A percentile compares a stretch with the other conserved stretches of the same genome.
Evolutionary conservation across 2,113 vertebrate genomes (phyloP).

Genomic region (Pleuronectes platessa): DNA sequence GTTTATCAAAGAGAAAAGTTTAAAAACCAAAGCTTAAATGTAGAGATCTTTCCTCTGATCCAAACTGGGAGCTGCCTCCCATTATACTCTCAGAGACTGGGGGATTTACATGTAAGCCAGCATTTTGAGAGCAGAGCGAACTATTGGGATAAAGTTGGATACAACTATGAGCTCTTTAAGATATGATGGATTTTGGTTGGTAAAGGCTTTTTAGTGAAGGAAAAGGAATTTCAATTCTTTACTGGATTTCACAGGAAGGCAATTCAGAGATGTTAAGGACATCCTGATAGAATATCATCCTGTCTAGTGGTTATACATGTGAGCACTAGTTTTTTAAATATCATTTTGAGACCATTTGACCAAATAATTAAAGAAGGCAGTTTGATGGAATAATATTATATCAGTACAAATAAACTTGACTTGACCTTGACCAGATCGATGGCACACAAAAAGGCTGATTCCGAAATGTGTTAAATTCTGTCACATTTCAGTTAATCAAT

Average conservation of each 20-base stretch:
- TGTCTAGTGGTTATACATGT: too few relatives aligned
- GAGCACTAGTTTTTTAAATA: neutral
- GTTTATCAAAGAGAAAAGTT: neutral
- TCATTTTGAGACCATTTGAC: neutral
- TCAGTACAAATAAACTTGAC: too few relatives aligned
- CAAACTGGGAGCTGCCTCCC: too few relatives aligned
- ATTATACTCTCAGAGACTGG: neutral
- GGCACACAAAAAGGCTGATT: neutral
- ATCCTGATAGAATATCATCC: too few relatives aligned
- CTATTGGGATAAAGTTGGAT: neutral
- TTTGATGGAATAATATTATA: too few relatives aligned
- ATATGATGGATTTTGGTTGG: neutral
- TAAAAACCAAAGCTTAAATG: neutral
- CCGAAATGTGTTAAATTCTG: too few relatives aligned
- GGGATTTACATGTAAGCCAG: neutral
- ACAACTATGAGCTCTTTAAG: neutral
- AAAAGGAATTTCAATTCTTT: neutral
- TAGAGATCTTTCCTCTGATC: too few relatives aligned
- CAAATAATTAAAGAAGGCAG: too few relatives aligned
- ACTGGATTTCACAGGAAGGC: neutral
- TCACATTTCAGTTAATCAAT: too few relatives aligned
- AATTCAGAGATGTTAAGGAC: too few relatives aligned
- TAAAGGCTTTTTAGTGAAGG: neutral
- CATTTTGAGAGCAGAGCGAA: neutral
- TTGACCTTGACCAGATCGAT: too few relatives aligned